Conservation (phyloP, 2,888 invertebrate species). For the Stenoptilia bipunctidactyla region DNA sequence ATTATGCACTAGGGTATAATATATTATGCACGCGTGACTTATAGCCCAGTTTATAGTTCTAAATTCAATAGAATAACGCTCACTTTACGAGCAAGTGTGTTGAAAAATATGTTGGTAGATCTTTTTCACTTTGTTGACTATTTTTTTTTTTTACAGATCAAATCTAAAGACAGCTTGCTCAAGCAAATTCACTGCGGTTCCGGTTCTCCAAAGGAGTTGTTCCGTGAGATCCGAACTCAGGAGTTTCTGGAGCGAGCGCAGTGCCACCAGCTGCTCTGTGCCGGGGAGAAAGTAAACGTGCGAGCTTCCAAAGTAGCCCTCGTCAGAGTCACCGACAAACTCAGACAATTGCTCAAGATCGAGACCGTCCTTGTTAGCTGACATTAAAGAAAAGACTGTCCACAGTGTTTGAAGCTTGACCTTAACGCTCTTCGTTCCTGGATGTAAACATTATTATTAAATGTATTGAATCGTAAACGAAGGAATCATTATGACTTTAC, state of each 20-base stretch:
- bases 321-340: slow-evolving; percentile 87
- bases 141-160: slow-evolving; percentile 70
- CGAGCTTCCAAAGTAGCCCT: slow-evolving; percentile 85
- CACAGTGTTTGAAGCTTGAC: not conserved
- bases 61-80: too few relatives aligned
- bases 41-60: too few relatives aligned
- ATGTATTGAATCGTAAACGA: too few relatives aligned
- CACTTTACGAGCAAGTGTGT: too few relatives aligned
- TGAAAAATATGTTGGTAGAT: too few relatives aligned
- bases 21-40: too few relatives aligned
- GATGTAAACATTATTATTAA: slow-evolving; percentile 3
- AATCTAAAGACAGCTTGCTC: slow-evolving; percentile 83
- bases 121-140: too few relatives aligned
- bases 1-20: too few relatives aligned
- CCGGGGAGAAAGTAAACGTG: slow-evolving; percentile 84
- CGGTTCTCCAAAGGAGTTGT: slow-evolving; percentile 60
- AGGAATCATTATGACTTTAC: too few relatives aligned
- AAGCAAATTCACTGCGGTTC: slow-evolving; percentile 78
- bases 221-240: slow-evolving; percentile 80
- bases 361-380: slow-evolving; percentile 81
- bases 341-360: slow-evolving; percentile 84
- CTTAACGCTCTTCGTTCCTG: not conserved
- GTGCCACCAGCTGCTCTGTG: slow-evolving; percentile 82
- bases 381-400: slow-evolving; percentile 29
- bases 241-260: slow-evolving; percentile 86